These are phyloP conservation scores for Leptopilina drosophilae DNA, from an alignment of 2,888 invertebrate species.

Conservation along the genomic window DNA sequence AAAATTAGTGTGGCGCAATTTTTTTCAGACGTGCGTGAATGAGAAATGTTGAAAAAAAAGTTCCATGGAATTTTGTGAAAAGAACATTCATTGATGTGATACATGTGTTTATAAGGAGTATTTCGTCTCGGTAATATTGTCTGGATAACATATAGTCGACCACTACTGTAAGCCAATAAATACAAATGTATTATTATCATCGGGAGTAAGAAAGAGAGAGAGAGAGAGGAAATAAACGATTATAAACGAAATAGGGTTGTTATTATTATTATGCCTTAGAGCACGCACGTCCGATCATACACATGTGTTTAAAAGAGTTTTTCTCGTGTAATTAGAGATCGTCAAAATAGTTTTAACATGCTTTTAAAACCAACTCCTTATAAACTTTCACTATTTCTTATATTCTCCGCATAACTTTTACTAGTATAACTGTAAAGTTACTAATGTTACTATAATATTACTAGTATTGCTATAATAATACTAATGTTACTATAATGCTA, in stretches of 20 bases:
- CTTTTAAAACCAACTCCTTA: not conserved
- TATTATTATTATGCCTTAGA: slow-evolving; percentile 19
- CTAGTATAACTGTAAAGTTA: too few relatives aligned
- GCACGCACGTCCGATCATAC: not conserved
- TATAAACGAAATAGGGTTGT: slow-evolving; percentile 24
- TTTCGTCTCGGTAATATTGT: slow-evolving; percentile 18
- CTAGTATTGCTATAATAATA: too few relatives aligned
- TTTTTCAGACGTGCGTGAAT: too few relatives aligned
- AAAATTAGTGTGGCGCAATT: too few relatives aligned
- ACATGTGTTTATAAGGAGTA: not conserved
- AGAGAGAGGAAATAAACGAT: slow-evolving; percentile 21
- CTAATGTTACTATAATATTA: too few relatives aligned
- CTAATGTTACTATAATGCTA: too few relatives aligned
- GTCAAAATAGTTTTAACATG: slow-evolving; percentile 24
- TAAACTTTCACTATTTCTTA: slow-evolving; percentile 15
- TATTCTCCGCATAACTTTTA: not conserved
- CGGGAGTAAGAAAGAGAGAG: not conserved
- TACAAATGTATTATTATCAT: slow-evolving; percentile 22
- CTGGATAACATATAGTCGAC: not conserved
- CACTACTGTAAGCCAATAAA: slow-evolving; percentile 12
- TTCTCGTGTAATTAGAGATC: slow-evolving; percentile 10
- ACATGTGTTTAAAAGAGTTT: slow-evolving; percentile 11
- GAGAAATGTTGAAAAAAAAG: too few relatives aligned
- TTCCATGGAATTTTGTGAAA: too few relatives aligned
- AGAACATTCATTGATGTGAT: not conserved